These are phyloP conservation scores for Semnornis frantzii DNA, from an alignment of 2,113 vertebrate genomes.

Conservation along the genomic window DNA sequence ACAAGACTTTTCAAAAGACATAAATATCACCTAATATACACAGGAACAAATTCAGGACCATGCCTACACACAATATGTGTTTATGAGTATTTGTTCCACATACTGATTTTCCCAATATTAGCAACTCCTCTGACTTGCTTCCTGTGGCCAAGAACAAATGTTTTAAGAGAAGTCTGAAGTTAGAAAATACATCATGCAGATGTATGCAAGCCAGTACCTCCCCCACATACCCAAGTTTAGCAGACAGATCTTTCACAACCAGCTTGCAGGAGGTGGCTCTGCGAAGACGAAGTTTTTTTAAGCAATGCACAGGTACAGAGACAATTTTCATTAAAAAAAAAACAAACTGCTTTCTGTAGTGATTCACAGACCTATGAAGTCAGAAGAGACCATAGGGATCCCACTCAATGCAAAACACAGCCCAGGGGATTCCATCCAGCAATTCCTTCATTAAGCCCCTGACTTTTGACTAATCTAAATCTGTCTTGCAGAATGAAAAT, in stretches of 20 bases:
- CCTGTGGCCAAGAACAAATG: neutral
- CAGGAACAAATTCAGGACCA: neutral
- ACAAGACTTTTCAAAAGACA: neutral
- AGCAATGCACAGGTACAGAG: neutral
- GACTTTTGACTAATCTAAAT: neutral
- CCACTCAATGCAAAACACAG: neutral
- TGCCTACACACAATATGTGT: neutral
- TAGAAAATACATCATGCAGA: neutral
- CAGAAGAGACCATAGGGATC: neutral
- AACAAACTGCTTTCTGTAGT: neutral
- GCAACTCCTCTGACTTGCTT: neutral
- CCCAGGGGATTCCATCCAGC: neutral
- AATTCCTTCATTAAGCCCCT: neutral
- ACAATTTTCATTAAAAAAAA: neutral
- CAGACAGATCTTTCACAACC: neutral
- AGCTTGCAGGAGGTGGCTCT: neutral
- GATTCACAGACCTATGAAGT: neutral
- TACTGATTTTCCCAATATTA: neutral
- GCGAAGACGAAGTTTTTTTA: neutral
- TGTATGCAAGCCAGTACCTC: neutral
- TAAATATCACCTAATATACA: neutral
- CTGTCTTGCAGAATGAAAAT: neutral
- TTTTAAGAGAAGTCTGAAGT: constrained; percentile 1
- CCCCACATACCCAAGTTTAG: neutral
- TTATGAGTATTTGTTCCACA: neutral